These are phyloP conservation scores for Cinara cedri DNA, from an alignment of 2,888 invertebrate species.

Conservation along the genomic window DNA sequence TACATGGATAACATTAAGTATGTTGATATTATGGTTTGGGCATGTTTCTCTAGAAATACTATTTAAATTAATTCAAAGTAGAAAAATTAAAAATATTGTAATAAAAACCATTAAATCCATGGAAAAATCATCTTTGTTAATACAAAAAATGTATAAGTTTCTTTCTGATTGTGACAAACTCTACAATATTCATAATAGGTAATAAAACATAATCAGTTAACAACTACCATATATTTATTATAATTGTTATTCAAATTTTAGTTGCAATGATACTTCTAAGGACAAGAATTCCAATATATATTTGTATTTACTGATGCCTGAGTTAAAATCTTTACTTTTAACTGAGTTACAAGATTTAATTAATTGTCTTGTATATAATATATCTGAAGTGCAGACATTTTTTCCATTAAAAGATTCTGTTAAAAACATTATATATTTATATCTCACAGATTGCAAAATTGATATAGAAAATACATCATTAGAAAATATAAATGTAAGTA, in stretches of 20 bases:
- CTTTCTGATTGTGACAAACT: slow-evolving; percentile 41
- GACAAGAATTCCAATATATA: slow-evolving; percentile 26
- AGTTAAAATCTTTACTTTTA: slow-evolving; percentile 26
- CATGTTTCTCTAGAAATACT: neutral
- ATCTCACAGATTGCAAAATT: slow-evolving; percentile 24
- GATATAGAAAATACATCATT: slow-evolving; percentile 40
- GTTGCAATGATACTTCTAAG: neutral
- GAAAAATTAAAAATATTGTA: neutral
- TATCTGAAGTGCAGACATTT: slow-evolving; percentile 39
- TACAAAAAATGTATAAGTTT: slow-evolving; percentile 45
- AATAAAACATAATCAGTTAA: neutral
- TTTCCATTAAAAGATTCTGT: slow-evolving; percentile 42
- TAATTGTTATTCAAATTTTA: neutral
- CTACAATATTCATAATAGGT: neutral
- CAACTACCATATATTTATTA: neutral
- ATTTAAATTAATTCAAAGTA: slow-evolving; percentile 2
- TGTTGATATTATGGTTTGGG: slow-evolving; percentile 32
- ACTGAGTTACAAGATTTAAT: slow-evolving; percentile 30
- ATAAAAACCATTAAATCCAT: slow-evolving; percentile 31
- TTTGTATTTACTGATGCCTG: slow-evolving; percentile 43
- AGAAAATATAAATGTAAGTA: slow-evolving; percentile 48
- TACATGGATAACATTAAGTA: neutral
- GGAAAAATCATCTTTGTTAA: slow-evolving; percentile 38
- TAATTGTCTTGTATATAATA: slow-evolving; percentile 23
- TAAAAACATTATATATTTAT: slow-evolving; percentile 24